These are phyloP conservation scores for Glyptemys insculpta DNA, from an alignment of 2,797 vertebrate genomes.

Conservation along the genomic window DNA sequence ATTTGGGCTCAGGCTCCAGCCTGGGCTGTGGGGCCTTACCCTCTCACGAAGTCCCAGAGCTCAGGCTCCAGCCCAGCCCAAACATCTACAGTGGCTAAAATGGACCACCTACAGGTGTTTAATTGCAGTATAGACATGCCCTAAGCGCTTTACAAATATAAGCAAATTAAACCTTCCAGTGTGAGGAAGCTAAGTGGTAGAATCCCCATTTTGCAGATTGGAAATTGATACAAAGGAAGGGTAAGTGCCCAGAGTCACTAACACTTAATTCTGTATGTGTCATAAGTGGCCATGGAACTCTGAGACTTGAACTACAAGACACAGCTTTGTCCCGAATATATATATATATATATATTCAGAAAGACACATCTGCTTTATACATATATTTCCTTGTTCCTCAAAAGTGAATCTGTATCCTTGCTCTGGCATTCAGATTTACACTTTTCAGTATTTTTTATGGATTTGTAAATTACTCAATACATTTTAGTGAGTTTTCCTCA, in stretches of 20 bases:
- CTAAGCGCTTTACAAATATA: background rate
- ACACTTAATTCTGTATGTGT: background rate
- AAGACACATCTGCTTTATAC: background rate
- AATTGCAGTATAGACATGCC: background rate
- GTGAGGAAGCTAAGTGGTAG: background rate
- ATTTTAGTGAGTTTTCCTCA: background rate
- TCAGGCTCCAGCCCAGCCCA: background rate
- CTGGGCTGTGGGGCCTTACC: no score
- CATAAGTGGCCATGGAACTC: fast-evolving
- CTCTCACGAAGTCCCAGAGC: background rate
- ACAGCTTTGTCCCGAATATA: background rate
- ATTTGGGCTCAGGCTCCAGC: no score
- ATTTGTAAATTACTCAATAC: background rate
- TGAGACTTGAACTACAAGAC: background rate
- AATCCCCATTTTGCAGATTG: background rate
- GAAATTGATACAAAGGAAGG: background rate
- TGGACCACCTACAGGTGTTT: background rate
- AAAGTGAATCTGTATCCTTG: background rate
- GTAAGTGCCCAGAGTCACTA: background rate
- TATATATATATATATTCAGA: background rate
- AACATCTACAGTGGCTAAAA: background rate
- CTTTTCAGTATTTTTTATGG: background rate
- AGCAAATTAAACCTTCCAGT: fast-evolving
- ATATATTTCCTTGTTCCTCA: background rate
- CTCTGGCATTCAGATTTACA: background rate